Evolutionary conservation across 2,113 vertebrate species (phyloP).

Genomic region (Petrocephalus microphthalmus): DNA sequence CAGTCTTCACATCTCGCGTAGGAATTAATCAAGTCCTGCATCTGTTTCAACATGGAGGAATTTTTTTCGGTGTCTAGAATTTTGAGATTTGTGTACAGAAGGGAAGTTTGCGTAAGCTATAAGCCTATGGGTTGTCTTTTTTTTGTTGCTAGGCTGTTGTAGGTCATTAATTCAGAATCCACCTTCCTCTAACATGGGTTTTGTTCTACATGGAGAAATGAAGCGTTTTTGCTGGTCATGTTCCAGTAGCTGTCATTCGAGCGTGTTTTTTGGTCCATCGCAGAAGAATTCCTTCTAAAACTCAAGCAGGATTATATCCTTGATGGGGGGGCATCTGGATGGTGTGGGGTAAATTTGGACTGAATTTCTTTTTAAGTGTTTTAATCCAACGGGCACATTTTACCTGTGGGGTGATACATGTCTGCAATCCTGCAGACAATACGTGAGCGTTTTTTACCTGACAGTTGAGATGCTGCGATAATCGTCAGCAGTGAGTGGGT

Average conservation of each 20-base stretch:
- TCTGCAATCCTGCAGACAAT: background rate
- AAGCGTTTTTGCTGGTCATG: background rate
- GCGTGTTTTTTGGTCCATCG: background rate
- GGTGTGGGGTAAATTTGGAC: background rate
- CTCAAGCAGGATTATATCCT: background rate
- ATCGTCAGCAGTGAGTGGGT: background rate
- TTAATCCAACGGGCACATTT: background rate
- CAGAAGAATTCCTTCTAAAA: background rate
- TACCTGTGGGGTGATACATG: background rate
- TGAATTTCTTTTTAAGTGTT: background rate
- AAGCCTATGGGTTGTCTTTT: background rate
- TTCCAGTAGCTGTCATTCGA: background rate
- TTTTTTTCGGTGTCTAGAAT: background rate
- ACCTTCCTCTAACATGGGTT: background rate
- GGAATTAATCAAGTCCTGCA: background rate
- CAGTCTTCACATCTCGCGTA: background rate
- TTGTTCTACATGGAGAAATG: background rate
- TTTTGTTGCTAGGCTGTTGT: background rate
- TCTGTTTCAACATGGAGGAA: background rate
- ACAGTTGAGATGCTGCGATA: background rate
- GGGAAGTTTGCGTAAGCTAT: background rate
- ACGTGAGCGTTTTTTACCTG: background rate
- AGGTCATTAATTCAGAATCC: background rate
- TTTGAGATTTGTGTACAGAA: background rate
- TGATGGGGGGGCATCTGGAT: background rate